Conservation (phyloP, 2,888 invertebrate genomes). For the Elmis aenea region DNA sequence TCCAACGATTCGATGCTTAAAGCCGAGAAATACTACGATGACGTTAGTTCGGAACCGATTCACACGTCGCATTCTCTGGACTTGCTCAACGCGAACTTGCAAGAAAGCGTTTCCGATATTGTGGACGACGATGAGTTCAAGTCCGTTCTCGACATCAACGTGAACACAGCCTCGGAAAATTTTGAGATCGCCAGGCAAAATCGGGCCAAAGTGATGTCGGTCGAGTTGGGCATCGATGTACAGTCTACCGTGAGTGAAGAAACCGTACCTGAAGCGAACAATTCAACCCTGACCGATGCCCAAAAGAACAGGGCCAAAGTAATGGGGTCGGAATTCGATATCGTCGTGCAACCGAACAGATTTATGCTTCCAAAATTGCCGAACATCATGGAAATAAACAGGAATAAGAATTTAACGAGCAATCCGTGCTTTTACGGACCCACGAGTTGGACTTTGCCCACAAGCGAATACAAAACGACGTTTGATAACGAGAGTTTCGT, state of each 20-base stretch:
- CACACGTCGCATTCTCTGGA: conserved; percentile 52
- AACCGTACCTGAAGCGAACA: conserved; percentile 25
- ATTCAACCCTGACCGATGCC: conserved; percentile 55
- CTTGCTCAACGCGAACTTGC: conserved; percentile 30
- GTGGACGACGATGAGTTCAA: too few relatives aligned
- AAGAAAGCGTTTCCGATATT: too few relatives aligned
- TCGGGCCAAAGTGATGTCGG: conserved; percentile 51
- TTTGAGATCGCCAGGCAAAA: conserved; percentile 47
- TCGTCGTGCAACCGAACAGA: conserved; percentile 33
- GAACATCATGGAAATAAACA: conserved; percentile 29
- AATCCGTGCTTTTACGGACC: conserved; percentile 29
- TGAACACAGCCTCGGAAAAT: conserved; percentile 38
- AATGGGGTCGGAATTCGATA: conserved; percentile 57
- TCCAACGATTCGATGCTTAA: too few relatives aligned
- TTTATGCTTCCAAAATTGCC: conserved; percentile 8
- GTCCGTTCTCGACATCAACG: conserved; percentile 39
- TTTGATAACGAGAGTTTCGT: conserved; percentile 32
- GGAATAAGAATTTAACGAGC: conserved; percentile 35
- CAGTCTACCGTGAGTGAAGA: conserved; percentile 41
- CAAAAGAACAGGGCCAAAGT: conserved; percentile 58
- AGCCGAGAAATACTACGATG: too few relatives aligned
- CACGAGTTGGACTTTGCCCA: background rate
- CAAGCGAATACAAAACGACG: background rate
- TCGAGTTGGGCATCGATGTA: conserved; percentile 47
- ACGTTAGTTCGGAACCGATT: too few relatives aligned